phyloP scores from a whole-genome alignment of 2,113 vertebrate species.

The Suncus etruscus region DNA sequence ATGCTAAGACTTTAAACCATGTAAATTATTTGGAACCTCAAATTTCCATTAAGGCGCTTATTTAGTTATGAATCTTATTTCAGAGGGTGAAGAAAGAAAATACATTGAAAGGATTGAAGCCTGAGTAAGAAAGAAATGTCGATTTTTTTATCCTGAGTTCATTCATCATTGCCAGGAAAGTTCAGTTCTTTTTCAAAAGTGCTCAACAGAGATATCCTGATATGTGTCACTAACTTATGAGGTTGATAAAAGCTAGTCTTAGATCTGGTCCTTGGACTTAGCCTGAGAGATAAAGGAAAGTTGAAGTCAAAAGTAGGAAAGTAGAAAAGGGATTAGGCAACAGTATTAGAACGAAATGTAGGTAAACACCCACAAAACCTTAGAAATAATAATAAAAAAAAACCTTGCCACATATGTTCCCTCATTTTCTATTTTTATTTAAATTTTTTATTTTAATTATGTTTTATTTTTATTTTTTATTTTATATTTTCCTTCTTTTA shows the following conservation, averaged over 20 bases:
- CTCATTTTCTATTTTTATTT: too few species aligned
- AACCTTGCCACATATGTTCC: too few species aligned
- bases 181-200: slow-evolving; percentile 25
- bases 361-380: too few species aligned
- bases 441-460: too few species aligned
- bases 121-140: neutral
- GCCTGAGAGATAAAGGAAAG: slow-evolving; percentile 42
- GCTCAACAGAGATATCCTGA: neutral
- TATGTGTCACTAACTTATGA: neutral
- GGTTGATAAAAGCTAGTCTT: neutral
- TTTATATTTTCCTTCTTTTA: too few species aligned
- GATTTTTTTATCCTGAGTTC: neutral
- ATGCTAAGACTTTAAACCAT: slow-evolving; percentile 15
- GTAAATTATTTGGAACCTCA: neutral
- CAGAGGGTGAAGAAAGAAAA: neutral
- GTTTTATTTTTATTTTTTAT: too few species aligned
- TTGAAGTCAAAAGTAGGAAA: neutral
- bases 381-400: too few species aligned
- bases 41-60: slow-evolving; percentile 16
- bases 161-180: slow-evolving; percentile 32
- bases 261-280: neutral
- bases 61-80: slow-evolving; percentile 51
- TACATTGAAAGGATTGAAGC: neutral
- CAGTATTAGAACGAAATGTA: neutral
- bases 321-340: neutral